phyloP scores from a whole-genome alignment of 2,113 vertebrate species.

The Heteronetta atricapilla region DNA sequence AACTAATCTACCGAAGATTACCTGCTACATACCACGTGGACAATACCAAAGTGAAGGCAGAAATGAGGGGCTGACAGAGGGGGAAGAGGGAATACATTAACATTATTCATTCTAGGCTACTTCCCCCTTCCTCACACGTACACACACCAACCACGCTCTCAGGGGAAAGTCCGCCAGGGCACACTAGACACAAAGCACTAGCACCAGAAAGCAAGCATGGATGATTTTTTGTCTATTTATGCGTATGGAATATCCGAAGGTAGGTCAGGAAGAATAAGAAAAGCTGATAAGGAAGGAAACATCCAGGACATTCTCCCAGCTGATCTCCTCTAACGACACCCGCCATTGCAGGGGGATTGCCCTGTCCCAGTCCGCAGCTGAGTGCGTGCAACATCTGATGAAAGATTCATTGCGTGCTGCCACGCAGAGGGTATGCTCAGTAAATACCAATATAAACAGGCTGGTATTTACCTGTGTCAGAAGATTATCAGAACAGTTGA shows the following conservation, averaged over 20 bases:
- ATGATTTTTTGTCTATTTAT: not conserved
- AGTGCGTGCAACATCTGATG: not conserved
- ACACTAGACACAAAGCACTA: not conserved
- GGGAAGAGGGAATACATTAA: not conserved
- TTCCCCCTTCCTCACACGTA: not conserved
- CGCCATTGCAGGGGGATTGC: not conserved
- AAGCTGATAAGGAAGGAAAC: not conserved
- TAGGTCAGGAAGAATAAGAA: not conserved
- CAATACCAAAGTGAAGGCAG: not conserved
- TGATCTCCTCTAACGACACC: not conserved
- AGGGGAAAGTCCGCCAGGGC: not conserved
- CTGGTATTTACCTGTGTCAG: conserved; percentile 38
- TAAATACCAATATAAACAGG: conserved; percentile 1
- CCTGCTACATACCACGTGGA: not conserved
- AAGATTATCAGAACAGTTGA: conserved; percentile 36
- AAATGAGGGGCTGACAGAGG: not conserved
- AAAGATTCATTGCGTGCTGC: not conserved
- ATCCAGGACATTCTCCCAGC: not conserved
- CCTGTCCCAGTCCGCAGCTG: not conserved
- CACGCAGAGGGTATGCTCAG: not conserved
- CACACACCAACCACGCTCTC: not conserved
- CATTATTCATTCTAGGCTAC: not conserved
- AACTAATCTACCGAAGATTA: not conserved
- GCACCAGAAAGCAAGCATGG: not conserved
- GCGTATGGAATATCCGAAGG: too few relatives aligned